A percentile compares a stretch with the other conserved stretches of the same genome.
These are phyloP conservation scores for Enteromius unitaeniatus DNA, from an alignment of 2,797 vertebrate species.

Conservation along the genomic window DNA sequence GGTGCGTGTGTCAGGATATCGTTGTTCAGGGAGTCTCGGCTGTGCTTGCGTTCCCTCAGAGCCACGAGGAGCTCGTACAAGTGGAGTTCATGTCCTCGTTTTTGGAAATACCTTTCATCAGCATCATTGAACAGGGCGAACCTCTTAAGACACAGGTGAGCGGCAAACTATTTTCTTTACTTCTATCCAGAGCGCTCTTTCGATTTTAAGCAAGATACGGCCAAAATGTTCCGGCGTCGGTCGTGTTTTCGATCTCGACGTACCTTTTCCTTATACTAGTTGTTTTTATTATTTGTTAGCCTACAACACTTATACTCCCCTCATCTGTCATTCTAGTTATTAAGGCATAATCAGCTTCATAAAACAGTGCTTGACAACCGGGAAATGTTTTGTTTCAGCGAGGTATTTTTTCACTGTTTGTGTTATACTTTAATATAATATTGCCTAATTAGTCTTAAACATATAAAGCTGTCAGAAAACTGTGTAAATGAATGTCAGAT, in stretches of 20 bases:
- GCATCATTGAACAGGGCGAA: slow-evolving; percentile 85
- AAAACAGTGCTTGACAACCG: not conserved
- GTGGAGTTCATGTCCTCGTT: slow-evolving; percentile 90
- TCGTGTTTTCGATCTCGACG: not conserved
- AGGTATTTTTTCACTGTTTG: not conserved
- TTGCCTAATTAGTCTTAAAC: not conserved
- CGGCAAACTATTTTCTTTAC: not conserved
- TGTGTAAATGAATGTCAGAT: not conserved
- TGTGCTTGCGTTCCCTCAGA: slow-evolving; percentile 90
- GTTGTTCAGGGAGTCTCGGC: slow-evolving; percentile 86
- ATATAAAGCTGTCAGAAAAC: not conserved
- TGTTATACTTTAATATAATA: not conserved
- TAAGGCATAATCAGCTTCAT: not conserved
- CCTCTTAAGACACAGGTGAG: slow-evolving; percentile 87
- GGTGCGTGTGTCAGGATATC: slow-evolving; percentile 87
- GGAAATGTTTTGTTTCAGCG: slow-evolving; percentile 1
- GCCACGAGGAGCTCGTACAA: slow-evolving; percentile 87
- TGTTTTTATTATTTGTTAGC: not conserved
- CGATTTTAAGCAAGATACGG: not conserved
- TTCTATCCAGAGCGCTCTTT: not conserved
- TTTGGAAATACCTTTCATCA: slow-evolving; percentile 91
- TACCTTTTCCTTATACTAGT: not conserved
- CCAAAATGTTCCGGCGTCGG: not conserved
- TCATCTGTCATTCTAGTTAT: not conserved
- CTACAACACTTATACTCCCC: not conserved